These are phyloP conservation scores for Drosophila mauritiana DNA, from an alignment of 1,140 invertebrate species.

Conservation along the genomic window DNA sequence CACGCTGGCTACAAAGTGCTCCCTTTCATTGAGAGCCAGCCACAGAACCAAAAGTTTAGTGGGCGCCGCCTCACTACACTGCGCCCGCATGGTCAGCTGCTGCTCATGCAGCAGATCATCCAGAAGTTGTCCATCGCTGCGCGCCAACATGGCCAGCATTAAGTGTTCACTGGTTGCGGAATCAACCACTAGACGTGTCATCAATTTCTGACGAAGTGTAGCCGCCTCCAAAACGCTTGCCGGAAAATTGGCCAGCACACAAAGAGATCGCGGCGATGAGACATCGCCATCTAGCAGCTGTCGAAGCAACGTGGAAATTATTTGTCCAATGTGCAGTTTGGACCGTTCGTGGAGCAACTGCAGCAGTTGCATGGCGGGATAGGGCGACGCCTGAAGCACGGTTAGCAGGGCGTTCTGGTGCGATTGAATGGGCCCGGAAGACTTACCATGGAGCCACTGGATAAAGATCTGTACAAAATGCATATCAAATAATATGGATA, in stretches of 20 bases:
- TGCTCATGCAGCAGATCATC: constrained; percentile 26
- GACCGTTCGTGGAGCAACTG: constrained; percentile 30
- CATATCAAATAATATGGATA: not conserved
- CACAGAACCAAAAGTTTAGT: constrained; percentile 59
- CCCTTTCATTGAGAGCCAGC: constrained; percentile 31
- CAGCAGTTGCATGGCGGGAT: constrained; percentile 61
- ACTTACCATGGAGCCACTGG: constrained; percentile 36
- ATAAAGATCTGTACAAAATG: constrained; percentile 42
- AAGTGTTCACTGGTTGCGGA: constrained; percentile 32
- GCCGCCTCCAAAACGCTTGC: constrained; percentile 39
- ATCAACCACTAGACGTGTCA: constrained; percentile 23
- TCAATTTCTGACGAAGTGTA: constrained; percentile 42
- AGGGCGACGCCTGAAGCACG: constrained; percentile 31
- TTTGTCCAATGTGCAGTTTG: constrained; percentile 55
- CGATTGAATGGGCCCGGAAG: constrained; percentile 1
- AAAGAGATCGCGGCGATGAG: constrained; percentile 45
- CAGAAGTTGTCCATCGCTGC: constrained; percentile 40
- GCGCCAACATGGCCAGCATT: constrained; percentile 54
- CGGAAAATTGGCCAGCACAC: constrained; percentile 67
- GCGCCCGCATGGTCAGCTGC: constrained; percentile 11
- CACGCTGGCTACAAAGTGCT: constrained; percentile 66
- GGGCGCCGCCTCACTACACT: constrained; percentile 16
- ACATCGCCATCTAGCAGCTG: constrained; percentile 50
- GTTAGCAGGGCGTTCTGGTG: constrained; percentile 32
- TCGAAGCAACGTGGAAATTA: constrained; percentile 38